These are phyloP conservation scores for Tineola bisselliella DNA, from an alignment of 2,888 invertebrate species.

Conservation along the genomic window DNA sequence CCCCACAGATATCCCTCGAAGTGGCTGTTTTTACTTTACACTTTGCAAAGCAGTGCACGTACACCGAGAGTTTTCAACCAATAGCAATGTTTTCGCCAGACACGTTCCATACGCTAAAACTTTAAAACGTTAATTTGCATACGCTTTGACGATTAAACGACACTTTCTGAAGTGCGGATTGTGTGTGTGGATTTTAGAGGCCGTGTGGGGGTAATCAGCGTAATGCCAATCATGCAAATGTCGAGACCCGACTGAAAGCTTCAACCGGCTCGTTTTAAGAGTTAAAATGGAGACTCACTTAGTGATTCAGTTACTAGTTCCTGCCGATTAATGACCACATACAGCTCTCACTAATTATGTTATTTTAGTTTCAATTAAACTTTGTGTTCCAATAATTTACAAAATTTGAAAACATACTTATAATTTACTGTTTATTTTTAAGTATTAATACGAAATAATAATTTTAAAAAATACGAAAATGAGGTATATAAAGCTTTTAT, in stretches of 20 bases:
- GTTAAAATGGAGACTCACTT: slow-evolving; percentile 69
- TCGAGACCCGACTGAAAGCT: slow-evolving; percentile 66
- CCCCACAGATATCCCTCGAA: background rate
- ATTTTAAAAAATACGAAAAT: no score
- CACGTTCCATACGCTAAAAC: slow-evolving; percentile 23
- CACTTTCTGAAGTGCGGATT: slow-evolving; percentile 32
- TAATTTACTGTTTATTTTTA: no score
- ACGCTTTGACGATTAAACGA: slow-evolving; percentile 36
- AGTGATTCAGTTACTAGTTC: slow-evolving; percentile 49
- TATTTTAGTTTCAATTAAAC: no score
- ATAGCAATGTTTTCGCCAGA: slow-evolving; percentile 6
- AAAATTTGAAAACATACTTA: no score
- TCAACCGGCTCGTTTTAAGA: slow-evolving; percentile 67
- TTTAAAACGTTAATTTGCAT: slow-evolving; percentile 55
- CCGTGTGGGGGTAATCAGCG: slow-evolving; percentile 48
- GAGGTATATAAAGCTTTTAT: no score
- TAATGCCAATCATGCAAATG: slow-evolving; percentile 68
- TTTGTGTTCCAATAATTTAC: no score
- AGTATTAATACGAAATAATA: no score
- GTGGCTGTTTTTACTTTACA: background rate
- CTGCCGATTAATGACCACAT: slow-evolving; percentile 17
- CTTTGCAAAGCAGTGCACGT: background rate
- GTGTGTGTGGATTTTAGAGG: background rate
- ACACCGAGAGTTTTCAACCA: slow-evolving; percentile 5
- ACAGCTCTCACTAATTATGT: background rate